These are phyloP conservation scores for Drosophila obscura DNA, from an alignment of 1,140 invertebrate genomes.

Conservation along the genomic window DNA sequence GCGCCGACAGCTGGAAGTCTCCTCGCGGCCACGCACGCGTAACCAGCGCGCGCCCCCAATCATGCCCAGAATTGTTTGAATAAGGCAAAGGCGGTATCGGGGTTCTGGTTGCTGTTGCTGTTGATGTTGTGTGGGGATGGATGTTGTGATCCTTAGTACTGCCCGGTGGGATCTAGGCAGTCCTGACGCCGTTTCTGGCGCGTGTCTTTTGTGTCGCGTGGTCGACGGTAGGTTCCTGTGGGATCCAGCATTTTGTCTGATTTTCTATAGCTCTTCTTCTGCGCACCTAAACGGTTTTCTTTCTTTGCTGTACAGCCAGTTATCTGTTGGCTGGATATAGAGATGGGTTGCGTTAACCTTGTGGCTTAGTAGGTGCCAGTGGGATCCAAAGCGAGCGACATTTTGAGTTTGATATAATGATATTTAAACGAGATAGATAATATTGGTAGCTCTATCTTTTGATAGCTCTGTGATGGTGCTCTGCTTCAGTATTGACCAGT, in stretches of 20 bases:
- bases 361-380: conserved; percentile 77
- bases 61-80: conserved; percentile 57
- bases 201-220: conserved; percentile 59
- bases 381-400: conserved; percentile 77
- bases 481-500: conserved; percentile 76
- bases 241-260: conserved; percentile 68
- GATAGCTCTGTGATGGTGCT: not conserved
- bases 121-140: too few relatives aligned
- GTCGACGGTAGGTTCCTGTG: conserved; percentile 78
- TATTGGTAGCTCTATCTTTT: not conserved
- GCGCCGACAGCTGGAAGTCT: conserved; percentile 83
- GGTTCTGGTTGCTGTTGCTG: not conserved
- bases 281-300: conserved; percentile 4
- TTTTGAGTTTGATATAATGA: conserved; percentile 46
- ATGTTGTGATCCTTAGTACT: conserved; percentile 55
- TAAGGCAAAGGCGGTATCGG: conserved; percentile 73
- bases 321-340: not conserved
- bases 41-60: conserved; percentile 78
- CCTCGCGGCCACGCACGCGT: conserved; percentile 82
- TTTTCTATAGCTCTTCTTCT: conserved; percentile 19
- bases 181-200: conserved; percentile 64
- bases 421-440: not conserved
- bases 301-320: not conserved
- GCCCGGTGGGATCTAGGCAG: conserved; percentile 76
- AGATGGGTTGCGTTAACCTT: not conserved